phyloP scores from a whole-genome alignment of 53 echinoderm and acorn worm species.

The Zoroaster sp. region DNA sequence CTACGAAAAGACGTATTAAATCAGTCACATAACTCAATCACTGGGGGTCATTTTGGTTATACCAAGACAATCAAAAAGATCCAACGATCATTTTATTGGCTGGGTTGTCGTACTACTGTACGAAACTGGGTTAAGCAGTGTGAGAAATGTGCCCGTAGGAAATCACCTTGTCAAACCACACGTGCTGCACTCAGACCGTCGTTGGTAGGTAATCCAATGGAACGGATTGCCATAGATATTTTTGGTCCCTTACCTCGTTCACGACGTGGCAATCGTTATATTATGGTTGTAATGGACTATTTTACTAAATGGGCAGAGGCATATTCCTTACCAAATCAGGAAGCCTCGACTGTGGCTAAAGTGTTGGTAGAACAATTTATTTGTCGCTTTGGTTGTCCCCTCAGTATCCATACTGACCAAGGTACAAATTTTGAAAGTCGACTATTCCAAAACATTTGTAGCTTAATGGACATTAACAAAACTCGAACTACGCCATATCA shows the following conservation, averaged over 20 bases:
- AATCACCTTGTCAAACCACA: neutral
- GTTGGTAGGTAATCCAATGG: neutral
- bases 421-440: constrained; percentile 52
- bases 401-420: constrained; percentile 25
- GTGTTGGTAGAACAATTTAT: too few species aligned
- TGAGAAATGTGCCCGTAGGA: neutral
- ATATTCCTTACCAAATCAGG: constrained; percentile 9
- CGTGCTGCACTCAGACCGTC: neutral
- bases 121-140: neutral
- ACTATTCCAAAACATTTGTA: constrained; percentile 33
- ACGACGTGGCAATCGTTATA: neutral
- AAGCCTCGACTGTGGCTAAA: constrained; percentile 3
- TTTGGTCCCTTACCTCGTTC: constrained; percentile 14
- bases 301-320: constrained; percentile 44
- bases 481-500: constrained; percentile 54
- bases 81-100: neutral
- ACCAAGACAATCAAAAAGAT: constrained; percentile 5
- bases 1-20: neutral
- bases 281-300: constrained; percentile 27
- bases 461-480: constrained; percentile 26
- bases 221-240: neutral
- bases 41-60: constrained; percentile 5
- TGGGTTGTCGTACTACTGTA: neutral
- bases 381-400: constrained; percentile 32
- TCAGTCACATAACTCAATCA: neutral